Evolutionary conservation across 2,888 invertebrate species (phyloP).

Genomic region (Stictocephala bisonia): DNA sequence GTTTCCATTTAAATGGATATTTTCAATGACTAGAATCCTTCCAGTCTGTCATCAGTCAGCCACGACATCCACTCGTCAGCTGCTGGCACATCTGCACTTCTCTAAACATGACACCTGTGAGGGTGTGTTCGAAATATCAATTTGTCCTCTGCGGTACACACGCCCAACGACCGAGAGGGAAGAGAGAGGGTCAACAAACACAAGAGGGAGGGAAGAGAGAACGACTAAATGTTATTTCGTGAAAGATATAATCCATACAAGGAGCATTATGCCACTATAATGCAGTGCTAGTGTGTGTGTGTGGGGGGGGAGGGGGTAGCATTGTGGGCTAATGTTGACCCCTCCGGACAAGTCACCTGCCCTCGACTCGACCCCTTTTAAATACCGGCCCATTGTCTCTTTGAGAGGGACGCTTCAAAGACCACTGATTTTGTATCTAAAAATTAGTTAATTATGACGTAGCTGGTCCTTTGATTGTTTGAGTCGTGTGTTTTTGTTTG

Average conservation of each 20-base stretch:
- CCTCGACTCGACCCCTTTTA: conserved; percentile 33
- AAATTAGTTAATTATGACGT: conserved; percentile 2
- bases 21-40: too few relatives aligned
- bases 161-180: neutral
- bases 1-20: too few relatives aligned
- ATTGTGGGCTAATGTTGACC: conserved; percentile 43
- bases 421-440: neutral
- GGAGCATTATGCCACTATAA: conserved; percentile 39
- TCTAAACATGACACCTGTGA: conserved; percentile 25
- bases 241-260: conserved; percentile 46
- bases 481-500: neutral
- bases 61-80: neutral
- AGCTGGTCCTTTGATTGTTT: neutral
- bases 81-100: conserved; percentile 6
- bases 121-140: conserved; percentile 20
- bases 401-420: conserved; percentile 5
- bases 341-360: conserved; percentile 38
- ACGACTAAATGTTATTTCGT: conserved; percentile 48
- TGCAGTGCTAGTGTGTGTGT: conserved; percentile 6
- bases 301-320: conserved; percentile 1
- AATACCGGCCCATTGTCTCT: conserved; percentile 33
- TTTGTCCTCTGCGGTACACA: conserved; percentile 25
- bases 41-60: too few relatives aligned
- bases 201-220: conserved; percentile 29
- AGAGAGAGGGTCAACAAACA: conserved; percentile 28